Conservation (phyloP, 2,113 vertebrate genomes). For the Candoia aspera region DNA sequence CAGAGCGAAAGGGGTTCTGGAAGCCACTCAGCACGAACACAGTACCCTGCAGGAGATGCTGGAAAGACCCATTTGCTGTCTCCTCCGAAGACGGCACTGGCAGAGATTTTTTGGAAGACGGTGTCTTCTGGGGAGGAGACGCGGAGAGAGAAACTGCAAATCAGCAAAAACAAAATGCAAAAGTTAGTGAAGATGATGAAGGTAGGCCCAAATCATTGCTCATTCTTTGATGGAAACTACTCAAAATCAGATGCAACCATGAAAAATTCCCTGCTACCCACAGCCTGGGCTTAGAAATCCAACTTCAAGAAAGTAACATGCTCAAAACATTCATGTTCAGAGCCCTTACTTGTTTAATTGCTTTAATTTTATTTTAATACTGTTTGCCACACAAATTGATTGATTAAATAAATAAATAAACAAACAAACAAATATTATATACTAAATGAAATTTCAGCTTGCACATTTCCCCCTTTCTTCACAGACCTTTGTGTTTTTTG, state of each 20-base stretch:
- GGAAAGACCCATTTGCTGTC: constrained; percentile 39
- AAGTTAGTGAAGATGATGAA: background rate
- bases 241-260: too few species aligned
- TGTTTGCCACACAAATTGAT: background rate
- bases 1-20: constrained; percentile 88
- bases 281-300: background rate
- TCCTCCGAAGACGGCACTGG: constrained; percentile 46
- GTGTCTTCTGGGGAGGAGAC: constrained; percentile 7
- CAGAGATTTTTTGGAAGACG: constrained; percentile 54
- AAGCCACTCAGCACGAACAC: constrained; percentile 92
- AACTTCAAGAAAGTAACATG: background rate
- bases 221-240: background rate
- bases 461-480: background rate
- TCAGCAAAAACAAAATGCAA: background rate
- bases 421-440: background rate
- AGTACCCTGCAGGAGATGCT: constrained; percentile 79
- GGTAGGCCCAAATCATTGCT: background rate
- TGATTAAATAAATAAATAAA: background rate
- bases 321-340: background rate
- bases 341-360: background rate
- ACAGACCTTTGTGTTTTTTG: constrained; percentile 75
- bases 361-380: background rate
- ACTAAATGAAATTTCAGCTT: background rate
- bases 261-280: too few species aligned
- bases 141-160: background rate